Evolutionary conservation across 1,140 invertebrate species (phyloP).

Genomic region (Drosophila kurseongensis): DNA sequence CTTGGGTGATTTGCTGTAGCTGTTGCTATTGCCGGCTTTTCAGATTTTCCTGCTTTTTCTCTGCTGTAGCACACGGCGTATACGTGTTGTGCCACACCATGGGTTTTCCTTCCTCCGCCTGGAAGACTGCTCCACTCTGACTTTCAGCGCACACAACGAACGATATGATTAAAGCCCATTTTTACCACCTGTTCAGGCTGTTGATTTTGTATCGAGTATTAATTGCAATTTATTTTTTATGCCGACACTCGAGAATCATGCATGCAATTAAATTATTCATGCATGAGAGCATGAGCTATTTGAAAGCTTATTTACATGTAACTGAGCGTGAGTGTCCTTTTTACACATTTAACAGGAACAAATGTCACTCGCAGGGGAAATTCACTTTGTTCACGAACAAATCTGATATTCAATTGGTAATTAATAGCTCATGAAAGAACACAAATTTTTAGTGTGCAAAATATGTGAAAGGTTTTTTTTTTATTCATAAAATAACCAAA

Average conservation of each 20-base stretch:
- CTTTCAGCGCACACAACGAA: conserved; percentile 39
- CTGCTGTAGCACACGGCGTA: conserved; percentile 38
- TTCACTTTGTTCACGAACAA: not conserved
- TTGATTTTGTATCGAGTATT: conserved; percentile 38
- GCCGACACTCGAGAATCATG: conserved; percentile 25
- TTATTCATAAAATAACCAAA: not conserved
- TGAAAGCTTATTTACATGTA: conserved; percentile 24
- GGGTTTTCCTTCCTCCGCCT: not conserved
- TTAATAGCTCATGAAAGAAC: not conserved
- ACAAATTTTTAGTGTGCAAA: not conserved
- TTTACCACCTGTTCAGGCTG: conserved; percentile 48
- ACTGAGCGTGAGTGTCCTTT: not conserved
- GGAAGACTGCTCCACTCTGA: not conserved
- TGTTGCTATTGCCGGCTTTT: conserved; percentile 1
- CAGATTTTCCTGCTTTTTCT: conserved; percentile 15
- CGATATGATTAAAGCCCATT: conserved; percentile 62
- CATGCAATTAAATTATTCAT: conserved; percentile 54
- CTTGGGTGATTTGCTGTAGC: conserved; percentile 11
- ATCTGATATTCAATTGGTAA: not conserved
- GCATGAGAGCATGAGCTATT: conserved; percentile 27
- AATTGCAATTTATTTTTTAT: conserved; percentile 58
- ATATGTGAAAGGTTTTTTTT: not conserved
- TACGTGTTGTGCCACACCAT: conserved; percentile 44
- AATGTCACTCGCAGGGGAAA: conserved; percentile 3
- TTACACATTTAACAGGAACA: not conserved